Percentiles rank a stretch among this genome's conserved stretches.
These are phyloP conservation scores for Achlya flavicornis DNA, from an alignment of 2,888 invertebrate genomes.

Conservation along the genomic window DNA sequence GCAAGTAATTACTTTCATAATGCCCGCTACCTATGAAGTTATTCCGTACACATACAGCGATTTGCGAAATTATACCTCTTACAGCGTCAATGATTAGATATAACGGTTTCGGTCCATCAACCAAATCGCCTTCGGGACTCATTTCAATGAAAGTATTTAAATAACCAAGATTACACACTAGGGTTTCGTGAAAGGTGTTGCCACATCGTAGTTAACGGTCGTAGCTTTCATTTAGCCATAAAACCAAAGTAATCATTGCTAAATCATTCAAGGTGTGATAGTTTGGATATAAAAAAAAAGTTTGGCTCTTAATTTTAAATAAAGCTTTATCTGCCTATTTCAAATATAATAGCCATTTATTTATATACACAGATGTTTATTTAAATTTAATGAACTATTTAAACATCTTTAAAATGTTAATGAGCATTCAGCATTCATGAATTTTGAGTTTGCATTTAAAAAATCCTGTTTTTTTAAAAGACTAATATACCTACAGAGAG, in stretches of 20 bases:
- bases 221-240: not conserved
- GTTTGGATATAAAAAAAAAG: too few species aligned
- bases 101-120: conserved; percentile 64
- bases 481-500: not conserved
- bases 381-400: too few species aligned
- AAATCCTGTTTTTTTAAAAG: not conserved
- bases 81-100: conserved; percentile 58
- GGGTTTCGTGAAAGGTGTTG: not conserved
- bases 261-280: too few species aligned
- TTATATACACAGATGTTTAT: too few species aligned
- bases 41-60: conserved; percentile 52
- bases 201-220: not conserved
- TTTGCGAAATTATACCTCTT: conserved; percentile 73
- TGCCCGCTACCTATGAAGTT: conserved; percentile 55
- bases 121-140: conserved; percentile 25
- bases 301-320: too few species aligned
- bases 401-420: not conserved
- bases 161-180: conserved; percentile 11
- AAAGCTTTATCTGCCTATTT: too few species aligned
- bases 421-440: not conserved
- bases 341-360: too few species aligned
- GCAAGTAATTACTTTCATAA: conserved; percentile 53
- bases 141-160: conserved; percentile 1
- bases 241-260: not conserved
- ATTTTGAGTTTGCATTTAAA: not conserved